Conservation (phyloP, 30 jellyfish, hydroid and myxozoan genomes). For the Aurelia sp. region DNA sequence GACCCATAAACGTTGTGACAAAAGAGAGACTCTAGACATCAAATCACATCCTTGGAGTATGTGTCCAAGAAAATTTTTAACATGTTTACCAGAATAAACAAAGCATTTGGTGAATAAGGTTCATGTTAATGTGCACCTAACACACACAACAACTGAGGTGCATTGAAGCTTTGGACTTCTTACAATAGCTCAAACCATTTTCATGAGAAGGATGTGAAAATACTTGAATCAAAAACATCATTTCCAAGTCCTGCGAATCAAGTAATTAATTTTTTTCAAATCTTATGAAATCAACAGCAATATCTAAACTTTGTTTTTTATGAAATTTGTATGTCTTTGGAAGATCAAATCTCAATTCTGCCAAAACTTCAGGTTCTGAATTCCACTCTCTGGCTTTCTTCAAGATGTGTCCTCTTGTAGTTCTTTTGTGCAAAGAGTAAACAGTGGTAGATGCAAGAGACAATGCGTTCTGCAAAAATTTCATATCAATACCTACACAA, state of each 20-base stretch:
- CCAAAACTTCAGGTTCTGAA: slow-evolving; percentile 78
- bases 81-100: no score
- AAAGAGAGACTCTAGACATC: no score
- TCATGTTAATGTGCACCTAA: no score
- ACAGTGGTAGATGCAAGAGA: slow-evolving; percentile 66
- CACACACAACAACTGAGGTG: no score
- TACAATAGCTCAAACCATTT: no score
- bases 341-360: slow-evolving; percentile 87
- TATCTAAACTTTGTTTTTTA: slow-evolving; percentile 75
- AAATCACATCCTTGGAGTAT: no score
- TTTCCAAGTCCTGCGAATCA: not conserved
- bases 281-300: slow-evolving; percentile 90
- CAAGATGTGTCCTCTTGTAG: slow-evolving; percentile 82
- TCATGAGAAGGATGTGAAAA: no score
- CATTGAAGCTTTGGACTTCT: no score
- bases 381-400: slow-evolving; percentile 89
- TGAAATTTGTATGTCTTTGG: slow-evolving; percentile 91
- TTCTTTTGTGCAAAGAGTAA: slow-evolving; percentile 90
- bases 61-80: no score
- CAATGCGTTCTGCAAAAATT: slow-evolving; percentile 76
- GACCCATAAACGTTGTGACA: no score
- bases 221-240: no score
- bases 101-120: no score
- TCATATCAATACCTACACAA: slow-evolving; percentile 79
- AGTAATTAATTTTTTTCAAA: slow-evolving; percentile 29